phyloP scores from a whole-genome alignment of 2,888 invertebrate genomes.

The Coenonympha arcania region DNA sequence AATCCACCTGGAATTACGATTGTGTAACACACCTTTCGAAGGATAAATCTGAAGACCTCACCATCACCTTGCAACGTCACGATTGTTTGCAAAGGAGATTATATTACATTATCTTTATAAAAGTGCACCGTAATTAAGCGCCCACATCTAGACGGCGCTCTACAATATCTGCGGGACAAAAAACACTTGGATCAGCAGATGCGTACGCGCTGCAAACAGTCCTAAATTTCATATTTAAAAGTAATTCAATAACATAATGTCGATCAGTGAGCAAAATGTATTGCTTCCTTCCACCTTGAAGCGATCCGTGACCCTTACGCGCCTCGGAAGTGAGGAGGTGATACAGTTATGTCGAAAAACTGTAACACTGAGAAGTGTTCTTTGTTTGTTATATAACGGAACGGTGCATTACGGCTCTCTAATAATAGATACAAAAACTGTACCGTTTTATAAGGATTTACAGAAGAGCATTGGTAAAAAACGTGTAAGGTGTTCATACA shows the following conservation, averaged over 20 bases:
- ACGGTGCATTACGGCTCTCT: slow-evolving; percentile 53
- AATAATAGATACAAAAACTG: slow-evolving; percentile 55
- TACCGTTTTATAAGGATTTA: slow-evolving; percentile 63
- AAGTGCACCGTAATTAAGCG: slow-evolving; percentile 67
- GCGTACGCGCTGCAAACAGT: slow-evolving; percentile 61
- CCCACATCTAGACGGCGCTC: slow-evolving; percentile 61
- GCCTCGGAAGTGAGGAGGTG: slow-evolving; percentile 50
- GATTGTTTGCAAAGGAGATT: slow-evolving; percentile 67
- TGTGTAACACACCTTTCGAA: slow-evolving; percentile 48
- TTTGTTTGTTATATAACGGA: slow-evolving; percentile 65
- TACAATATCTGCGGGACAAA: slow-evolving; percentile 48
- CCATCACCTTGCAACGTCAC: slow-evolving; percentile 55
- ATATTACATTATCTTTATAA: slow-evolving; percentile 71
- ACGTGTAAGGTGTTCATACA: slow-evolving; percentile 64
- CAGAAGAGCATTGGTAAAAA: slow-evolving; percentile 45
- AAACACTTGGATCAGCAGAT: slow-evolving; percentile 57
- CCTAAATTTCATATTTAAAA: slow-evolving; percentile 61
- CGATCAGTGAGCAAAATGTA: slow-evolving; percentile 64
- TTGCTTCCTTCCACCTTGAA: slow-evolving; percentile 73
- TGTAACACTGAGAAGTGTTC: slow-evolving; percentile 60
- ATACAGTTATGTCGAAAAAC: slow-evolving; percentile 69
- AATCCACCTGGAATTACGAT: slow-evolving; percentile 51
- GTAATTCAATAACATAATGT: slow-evolving; percentile 74
- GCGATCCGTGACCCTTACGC: slow-evolving; percentile 38
- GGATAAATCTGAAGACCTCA: slow-evolving; percentile 41